phyloP scores from a whole-genome alignment of 2,888 invertebrate genomes.

The Pimpla rufipes region DNA sequence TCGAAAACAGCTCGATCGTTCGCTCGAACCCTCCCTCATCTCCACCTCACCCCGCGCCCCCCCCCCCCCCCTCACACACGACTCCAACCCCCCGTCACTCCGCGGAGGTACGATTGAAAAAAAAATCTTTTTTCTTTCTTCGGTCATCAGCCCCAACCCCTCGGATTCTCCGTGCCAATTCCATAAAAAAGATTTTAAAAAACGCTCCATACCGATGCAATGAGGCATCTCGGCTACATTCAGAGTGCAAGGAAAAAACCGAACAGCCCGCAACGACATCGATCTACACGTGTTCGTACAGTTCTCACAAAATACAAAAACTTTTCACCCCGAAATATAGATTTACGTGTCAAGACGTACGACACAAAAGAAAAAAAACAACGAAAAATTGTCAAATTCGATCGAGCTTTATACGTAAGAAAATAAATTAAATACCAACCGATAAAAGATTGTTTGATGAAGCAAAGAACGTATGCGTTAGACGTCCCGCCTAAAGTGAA shows the following conservation, averaged over 20 bases:
- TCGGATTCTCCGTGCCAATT: constrained; percentile 4
- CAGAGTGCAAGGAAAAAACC: constrained; percentile 6
- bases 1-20: constrained; percentile 49
- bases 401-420: constrained; percentile 55
- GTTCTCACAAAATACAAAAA: constrained; percentile 16
- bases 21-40: constrained; percentile 4
- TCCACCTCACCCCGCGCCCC: neutral
- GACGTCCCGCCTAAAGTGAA: constrained; percentile 63
- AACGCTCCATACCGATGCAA: constrained; percentile 18
- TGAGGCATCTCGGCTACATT: constrained; percentile 21
- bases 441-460: constrained; percentile 50
- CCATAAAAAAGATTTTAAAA: constrained; percentile 27
- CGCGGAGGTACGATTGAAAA: constrained; percentile 38
- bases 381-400: constrained; percentile 56
- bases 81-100: constrained; percentile 56
- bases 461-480: constrained; percentile 58
- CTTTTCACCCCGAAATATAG: constrained; percentile 24
- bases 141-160: constrained; percentile 19
- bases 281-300: constrained; percentile 23
- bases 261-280: constrained; percentile 3
- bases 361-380: constrained; percentile 20
- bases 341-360: constrained; percentile 26
- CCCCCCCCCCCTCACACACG: constrained; percentile 23
- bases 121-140: constrained; percentile 17
- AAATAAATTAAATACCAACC: constrained; percentile 59